These are phyloP conservation scores for Ormyrus labotus DNA, from an alignment of 2,888 invertebrate genomes.

Conservation along the genomic window DNA sequence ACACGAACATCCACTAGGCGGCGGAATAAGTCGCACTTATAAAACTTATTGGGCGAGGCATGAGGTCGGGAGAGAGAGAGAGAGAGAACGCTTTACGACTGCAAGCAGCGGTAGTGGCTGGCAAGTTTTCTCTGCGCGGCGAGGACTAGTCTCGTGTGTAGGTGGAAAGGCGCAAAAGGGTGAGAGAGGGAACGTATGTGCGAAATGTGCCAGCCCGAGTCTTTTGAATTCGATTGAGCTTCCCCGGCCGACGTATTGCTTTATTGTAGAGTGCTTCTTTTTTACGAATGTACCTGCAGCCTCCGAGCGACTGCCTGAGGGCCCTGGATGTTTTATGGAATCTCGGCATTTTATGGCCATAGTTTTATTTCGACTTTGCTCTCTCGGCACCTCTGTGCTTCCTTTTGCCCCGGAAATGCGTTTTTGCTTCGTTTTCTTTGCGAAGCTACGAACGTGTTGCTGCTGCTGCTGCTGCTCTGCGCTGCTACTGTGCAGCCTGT, in stretches of 20 bases:
- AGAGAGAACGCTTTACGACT: conserved; percentile 27
- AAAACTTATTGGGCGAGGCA: conserved; percentile 51
- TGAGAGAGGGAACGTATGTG: background rate
- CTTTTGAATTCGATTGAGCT: conserved; percentile 53
- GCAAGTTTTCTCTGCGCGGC: background rate
- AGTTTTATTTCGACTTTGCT: background rate
- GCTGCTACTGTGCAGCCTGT: no score
- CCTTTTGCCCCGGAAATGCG: no score
- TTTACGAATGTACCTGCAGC: background rate
- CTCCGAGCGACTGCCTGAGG: background rate
- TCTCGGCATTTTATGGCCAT: conserved; percentile 15
- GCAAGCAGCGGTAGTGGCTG: background rate
- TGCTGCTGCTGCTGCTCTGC: no score
- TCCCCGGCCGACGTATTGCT: conserved; percentile 32
- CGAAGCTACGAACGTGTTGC: no score
- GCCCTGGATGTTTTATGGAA: conserved; percentile 17
- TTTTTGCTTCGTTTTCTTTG: no score
- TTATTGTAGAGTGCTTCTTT: conserved; percentile 36
- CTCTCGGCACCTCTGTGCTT: background rate
- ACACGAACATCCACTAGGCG: conserved; percentile 2
- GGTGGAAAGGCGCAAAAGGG: background rate
- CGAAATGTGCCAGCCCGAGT: conserved; percentile 38
- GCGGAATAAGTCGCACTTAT: conserved; percentile 51
- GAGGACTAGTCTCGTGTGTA: background rate
- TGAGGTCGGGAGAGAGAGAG: background rate